Base-by-base conservation (phyloP, 1,140 invertebrate genomes). In the Cydia pomonella region DNA sequence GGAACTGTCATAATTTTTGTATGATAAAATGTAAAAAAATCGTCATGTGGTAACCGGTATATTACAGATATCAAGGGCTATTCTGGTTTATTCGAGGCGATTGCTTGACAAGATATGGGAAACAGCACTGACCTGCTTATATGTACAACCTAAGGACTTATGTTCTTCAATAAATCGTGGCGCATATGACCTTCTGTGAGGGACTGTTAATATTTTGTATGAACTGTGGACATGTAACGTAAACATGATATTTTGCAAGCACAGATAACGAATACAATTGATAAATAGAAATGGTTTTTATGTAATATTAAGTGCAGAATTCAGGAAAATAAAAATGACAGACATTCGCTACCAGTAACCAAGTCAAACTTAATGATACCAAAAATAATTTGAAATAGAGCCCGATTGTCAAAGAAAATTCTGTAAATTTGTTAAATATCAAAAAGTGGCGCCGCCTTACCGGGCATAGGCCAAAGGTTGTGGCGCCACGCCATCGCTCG, bases 231-330 rank as follows among this genome's bases (percentile, higher is more conserved):
- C 50, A 53, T 53, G n/a, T 18, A 53, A 7, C n/a, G 50, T 53
- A 53, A 53, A 53, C 50, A 53, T 53, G 50, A 53, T 53, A 53
- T 53, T 53, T 53, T 53, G 50, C 50, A 53, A 53, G 50, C 41
- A 44, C 41, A 44, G 13, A 18, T 53, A 53, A n/a, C n/a, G n/a
- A 4, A 1, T 53, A 44, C 7, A 7, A 44, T 44, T n/a, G n/a
- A 53, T 53, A 53, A 53, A 53, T 53, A 53, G 16, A 53, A 53
- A 53, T 53, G n/a, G n/a, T 53, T 53, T 53, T 53, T 53, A 53
- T 53, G 4, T 53, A 18, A 53, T 18, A 53, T 1, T 7, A 16
- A 47, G n/a, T 18, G n/a, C 50, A 53, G 50, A 18, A 53, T 7
- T 16, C 44, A 47, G 16, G 13, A n/a, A 47, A 53, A 18, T 18